A percentile compares a stretch with the other conserved stretches of the same genome.
These are phyloP conservation scores for Eretmocerus hayati DNA, from an alignment of 2,888 invertebrate species.

Conservation along the genomic window DNA sequence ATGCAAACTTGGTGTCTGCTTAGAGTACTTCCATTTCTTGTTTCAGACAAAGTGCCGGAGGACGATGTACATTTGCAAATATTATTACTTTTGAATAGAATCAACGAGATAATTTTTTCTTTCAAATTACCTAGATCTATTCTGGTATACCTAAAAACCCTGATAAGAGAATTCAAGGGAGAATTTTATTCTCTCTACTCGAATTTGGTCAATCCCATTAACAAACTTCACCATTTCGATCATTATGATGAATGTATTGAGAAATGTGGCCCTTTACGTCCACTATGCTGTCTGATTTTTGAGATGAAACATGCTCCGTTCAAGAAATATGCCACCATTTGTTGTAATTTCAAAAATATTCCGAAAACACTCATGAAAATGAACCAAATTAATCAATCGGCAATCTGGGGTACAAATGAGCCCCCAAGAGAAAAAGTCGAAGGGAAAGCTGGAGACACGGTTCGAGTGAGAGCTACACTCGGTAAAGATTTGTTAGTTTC, in stretches of 20 bases:
- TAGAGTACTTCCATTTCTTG: conserved; percentile 20
- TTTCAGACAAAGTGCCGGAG: conserved; percentile 12
- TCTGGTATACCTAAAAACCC: neutral
- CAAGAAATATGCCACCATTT: neutral
- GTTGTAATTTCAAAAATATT: conserved; percentile 6
- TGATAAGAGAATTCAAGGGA: neutral
- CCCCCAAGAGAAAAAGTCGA: neutral
- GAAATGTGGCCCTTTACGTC: neutral
- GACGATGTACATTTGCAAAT: conserved; percentile 14
- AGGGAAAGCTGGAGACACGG: neutral
- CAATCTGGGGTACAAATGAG: conserved; percentile 1
- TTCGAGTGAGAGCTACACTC: neutral
- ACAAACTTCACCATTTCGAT: conserved; percentile 1
- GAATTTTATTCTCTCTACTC: conserved; percentile 2
- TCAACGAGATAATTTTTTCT: conserved; percentile 19
- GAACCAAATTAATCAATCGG: conserved; percentile 1
- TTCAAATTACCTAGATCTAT: conserved; percentile 3
- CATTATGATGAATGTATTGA: conserved; percentile 1
- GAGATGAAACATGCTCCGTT: conserved; percentile 2
- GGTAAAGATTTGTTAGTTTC: conserved; percentile 8
- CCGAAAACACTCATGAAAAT: neutral
- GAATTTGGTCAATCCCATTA: neutral
- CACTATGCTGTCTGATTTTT: neutral
- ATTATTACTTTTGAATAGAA: conserved; percentile 13
- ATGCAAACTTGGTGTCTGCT: conserved; percentile 20